These are phyloP conservation scores for Gisinianus flammeolus DNA, from an alignment of 2,888 invertebrate genomes.

Conservation along the genomic window DNA sequence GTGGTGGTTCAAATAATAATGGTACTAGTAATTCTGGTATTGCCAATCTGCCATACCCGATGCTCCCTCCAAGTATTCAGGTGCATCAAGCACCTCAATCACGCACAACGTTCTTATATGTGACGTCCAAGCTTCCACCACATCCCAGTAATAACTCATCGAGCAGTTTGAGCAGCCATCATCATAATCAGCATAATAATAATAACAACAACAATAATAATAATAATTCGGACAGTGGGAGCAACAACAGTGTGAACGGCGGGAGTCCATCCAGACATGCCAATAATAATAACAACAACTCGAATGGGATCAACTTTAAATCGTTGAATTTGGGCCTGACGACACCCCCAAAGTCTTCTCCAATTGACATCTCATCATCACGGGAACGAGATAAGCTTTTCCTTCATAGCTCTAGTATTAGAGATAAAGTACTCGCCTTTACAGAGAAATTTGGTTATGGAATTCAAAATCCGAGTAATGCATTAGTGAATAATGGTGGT, in stretches of 20 bases:
- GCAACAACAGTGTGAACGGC: too few species aligned
- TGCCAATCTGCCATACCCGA: conserved; percentile 54
- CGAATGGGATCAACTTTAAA: conserved; percentile 30
- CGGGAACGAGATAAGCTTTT: conserved; percentile 44
- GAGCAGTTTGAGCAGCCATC: conserved; percentile 1
- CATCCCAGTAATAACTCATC: conserved; percentile 26
- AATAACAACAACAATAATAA: background rate
- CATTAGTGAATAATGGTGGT: background rate
- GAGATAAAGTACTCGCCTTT: conserved; percentile 57
- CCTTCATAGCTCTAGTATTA: conserved; percentile 45
- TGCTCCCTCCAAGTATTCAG: conserved; percentile 59
- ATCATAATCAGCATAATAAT: conserved; percentile 9
- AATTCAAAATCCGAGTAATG: conserved; percentile 36
- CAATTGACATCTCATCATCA: conserved; percentile 30
- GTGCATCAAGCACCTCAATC: conserved; percentile 57
- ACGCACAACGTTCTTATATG: conserved; percentile 58
- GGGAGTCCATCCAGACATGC: background rate
- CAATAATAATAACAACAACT: conserved; percentile 18
- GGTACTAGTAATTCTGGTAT: conserved; percentile 38
- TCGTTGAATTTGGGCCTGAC: conserved; percentile 34
- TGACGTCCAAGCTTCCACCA: conserved; percentile 57
- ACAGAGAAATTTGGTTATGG: conserved; percentile 58
- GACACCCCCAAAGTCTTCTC: conserved; percentile 30
- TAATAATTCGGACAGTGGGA: conserved; percentile 1
- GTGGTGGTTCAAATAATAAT: conserved; percentile 6